Percentiles rank a stretch among this genome's conserved stretches.
phyloP scores from a whole-genome alignment of 2,888 invertebrate species.

The Mystacides longicornis region DNA sequence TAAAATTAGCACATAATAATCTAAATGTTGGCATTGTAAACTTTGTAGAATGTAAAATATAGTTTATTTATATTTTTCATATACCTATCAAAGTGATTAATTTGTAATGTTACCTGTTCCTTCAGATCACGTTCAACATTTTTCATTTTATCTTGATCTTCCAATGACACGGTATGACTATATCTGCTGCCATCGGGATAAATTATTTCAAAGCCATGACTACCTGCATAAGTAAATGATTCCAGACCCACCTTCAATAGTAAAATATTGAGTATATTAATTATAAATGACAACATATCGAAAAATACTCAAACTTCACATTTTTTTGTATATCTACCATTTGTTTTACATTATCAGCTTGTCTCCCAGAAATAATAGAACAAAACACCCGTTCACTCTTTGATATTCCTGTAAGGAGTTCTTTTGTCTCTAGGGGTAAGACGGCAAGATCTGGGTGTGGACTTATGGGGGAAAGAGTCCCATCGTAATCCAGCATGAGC shows the following conservation, averaged over 20 bases:
- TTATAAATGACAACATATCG: background rate
- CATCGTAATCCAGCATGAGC: slow-evolving; percentile 65
- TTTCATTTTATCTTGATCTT: slow-evolving; percentile 55
- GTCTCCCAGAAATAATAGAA: slow-evolving; percentile 64
- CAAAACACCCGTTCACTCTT: slow-evolving; percentile 62
- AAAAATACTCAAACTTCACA: too few relatives aligned
- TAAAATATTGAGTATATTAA: background rate
- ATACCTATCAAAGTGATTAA: too few relatives aligned
- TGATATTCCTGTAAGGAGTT: slow-evolving; percentile 54
- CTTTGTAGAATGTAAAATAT: too few relatives aligned
- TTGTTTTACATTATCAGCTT: slow-evolving; percentile 59
- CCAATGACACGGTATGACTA: slow-evolving; percentile 62
- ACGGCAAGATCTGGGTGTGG: slow-evolving; percentile 63
- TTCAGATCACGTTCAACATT: slow-evolving; percentile 56
- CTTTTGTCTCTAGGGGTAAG: slow-evolving; percentile 59
- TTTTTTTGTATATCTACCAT: too few relatives aligned
- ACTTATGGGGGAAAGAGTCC: slow-evolving; percentile 65
- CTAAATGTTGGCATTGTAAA: too few relatives aligned
- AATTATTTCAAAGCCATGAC: slow-evolving; percentile 67
- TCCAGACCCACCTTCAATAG: slow-evolving; percentile 46
- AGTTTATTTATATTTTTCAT: too few relatives aligned
- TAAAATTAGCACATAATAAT: too few relatives aligned
- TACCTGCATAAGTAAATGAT: slow-evolving; percentile 62
- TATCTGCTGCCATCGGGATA: slow-evolving; percentile 66
- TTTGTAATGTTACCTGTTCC: slow-evolving; percentile 12